Base-by-base conservation (phyloP, 2,888 invertebrate genomes). In the Pristionchus exspectatus region DNA sequence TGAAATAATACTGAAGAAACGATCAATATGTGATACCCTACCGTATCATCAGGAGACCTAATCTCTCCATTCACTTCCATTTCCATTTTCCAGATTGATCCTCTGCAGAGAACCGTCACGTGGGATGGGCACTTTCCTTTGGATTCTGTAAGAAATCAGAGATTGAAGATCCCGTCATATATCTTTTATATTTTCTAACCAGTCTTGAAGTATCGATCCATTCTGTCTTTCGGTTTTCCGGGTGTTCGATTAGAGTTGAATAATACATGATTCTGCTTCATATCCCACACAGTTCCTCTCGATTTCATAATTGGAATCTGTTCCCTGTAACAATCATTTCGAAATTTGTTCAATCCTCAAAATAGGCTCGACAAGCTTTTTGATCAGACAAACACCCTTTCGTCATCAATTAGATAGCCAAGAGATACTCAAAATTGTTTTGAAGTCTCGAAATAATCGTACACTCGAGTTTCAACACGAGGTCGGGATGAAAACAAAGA, bases 261-360 rank as follows among this genome's bases (percentile, higher is more conserved):
- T 88, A 96, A 95, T 5, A 95, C 94, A 77, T 96, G 95, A 92
- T 96, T 96, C 93, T 96, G 95, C 2, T 95, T 93, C 93, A 96
- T 96, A 10, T 96, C 96, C 94, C 96, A 96, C 2, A 95, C 92
- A 33, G 90, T 90, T 1, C 93, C 93, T 4, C 93, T 91, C 7
- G 92, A 93, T 59, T 90, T 90, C 56, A 92, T 92, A 3, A 92
- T 90, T 44, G 93, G 92, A 84, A 92, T 90, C 87, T 90, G 91
- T 83, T 92, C 92, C 18, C 93, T 93, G 88, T n/a, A 91, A 90
- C n/a, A 10, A 9, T 30, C 12, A 50, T 44, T 87, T 77, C 77
- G 18, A 77, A 21, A 84, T 38, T n/a, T 21, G 12, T 16, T 38
- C 38, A 12, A 77, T 44, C 14, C 30, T 50, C 54, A 27, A 50